A percentile compares a stretch with the other conserved stretches of the same genome.
Evolutionary conservation across 1,140 invertebrate species (phyloP).

Genomic region (Scaptodrosophila lebanonensis): DNA sequence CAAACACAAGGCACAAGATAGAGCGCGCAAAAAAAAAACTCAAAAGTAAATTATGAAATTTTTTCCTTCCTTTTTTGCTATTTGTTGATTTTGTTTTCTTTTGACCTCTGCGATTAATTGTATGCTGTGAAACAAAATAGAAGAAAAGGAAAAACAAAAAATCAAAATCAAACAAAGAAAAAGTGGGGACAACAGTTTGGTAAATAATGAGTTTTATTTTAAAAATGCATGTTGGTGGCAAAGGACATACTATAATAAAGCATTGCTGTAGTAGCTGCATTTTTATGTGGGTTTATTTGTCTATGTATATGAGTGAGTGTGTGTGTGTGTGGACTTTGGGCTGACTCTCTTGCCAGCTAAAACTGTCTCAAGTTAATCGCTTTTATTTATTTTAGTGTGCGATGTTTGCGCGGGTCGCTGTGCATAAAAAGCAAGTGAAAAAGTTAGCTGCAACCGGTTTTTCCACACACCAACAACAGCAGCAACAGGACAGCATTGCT

Average conservation of each 20-base stretch:
- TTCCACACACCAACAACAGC: conserved; percentile 52
- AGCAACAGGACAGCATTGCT: conserved; percentile 29
- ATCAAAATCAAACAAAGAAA: conserved; percentile 3
- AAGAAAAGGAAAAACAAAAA: conserved; percentile 9
- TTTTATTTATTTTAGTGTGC: conserved; percentile 67
- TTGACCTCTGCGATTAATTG: conserved; percentile 7
- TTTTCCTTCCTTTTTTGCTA: too few species aligned
- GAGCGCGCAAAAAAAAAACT: not conserved
- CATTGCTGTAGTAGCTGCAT: too few species aligned
- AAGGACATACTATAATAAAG: too few species aligned
- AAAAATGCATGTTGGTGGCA: too few species aligned
- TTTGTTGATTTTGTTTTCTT: conserved; percentile 23
- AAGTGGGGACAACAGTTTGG: conserved; percentile 12
- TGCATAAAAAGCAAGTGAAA: conserved; percentile 18
- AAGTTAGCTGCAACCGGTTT: conserved; percentile 68
- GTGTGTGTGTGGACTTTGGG: conserved; percentile 1
- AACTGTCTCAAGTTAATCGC: conserved; percentile 75
- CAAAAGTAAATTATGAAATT: conserved; percentile 38
- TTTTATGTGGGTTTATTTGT: not conserved
- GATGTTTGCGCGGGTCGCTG: not conserved
- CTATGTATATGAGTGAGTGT: not conserved
- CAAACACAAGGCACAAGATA: conserved; percentile 9
- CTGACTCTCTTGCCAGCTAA: conserved; percentile 46
- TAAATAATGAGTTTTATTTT: too few species aligned
- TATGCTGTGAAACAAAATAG: conserved; percentile 24